A percentile compares a stretch with the other conserved stretches of the same genome.
phyloP scores from a whole-genome alignment of 2,113 vertebrate genomes.

The Phaethon lepturus region DNA sequence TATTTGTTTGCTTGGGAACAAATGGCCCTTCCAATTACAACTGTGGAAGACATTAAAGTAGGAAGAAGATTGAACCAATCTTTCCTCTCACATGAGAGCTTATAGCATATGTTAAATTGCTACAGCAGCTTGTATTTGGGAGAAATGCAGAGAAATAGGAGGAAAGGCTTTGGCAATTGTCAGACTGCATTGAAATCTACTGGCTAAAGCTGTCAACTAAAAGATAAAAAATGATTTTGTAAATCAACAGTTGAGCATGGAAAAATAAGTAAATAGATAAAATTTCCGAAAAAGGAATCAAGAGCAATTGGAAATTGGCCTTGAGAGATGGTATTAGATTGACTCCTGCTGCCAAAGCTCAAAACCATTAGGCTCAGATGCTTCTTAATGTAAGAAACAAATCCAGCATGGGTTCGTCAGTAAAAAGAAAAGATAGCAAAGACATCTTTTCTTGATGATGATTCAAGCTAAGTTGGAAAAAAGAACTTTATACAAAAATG shows the following conservation, averaged over 20 bases:
- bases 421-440: neutral
- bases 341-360: neutral
- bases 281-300: neutral
- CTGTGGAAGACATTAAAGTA: fast-evolving
- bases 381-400: neutral
- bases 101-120: neutral
- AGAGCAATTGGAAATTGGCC: neutral
- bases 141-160: neutral
- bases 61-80: neutral
- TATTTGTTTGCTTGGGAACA: neutral
- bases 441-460: neutral
- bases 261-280: neutral
- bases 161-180: neutral
- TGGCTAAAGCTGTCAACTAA: neutral
- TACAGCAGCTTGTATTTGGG: neutral
- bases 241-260: neutral
- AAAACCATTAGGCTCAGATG: neutral
- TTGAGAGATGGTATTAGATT: neutral
- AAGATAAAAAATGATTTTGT: neutral
- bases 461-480: neutral
- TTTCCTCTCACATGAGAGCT: neutral
- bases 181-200: neutral
- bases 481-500: neutral
- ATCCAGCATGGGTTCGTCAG: neutral
- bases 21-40: neutral